Evolutionary conservation across 1,140 invertebrate species (phyloP).

Genomic region (Calosoma granatense): DNA sequence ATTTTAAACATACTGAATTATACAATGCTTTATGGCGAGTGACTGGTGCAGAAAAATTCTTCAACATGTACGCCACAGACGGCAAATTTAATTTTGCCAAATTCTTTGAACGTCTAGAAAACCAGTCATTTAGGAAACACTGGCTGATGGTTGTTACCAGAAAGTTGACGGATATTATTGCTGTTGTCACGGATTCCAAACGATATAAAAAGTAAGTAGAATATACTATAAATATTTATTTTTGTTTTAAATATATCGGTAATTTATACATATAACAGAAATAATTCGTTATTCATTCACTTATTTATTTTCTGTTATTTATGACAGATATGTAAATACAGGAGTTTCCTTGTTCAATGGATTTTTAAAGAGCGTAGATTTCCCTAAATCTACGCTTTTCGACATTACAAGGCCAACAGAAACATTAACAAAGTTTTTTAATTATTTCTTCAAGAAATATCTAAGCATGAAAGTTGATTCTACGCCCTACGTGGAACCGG

Average conservation of each 20-base stretch:
- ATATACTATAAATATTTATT: background rate
- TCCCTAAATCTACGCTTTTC: constrained; percentile 58
- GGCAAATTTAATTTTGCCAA: constrained; percentile 59
- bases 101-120: constrained; percentile 65
- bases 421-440: constrained; percentile 52
- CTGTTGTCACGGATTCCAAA: constrained; percentile 61
- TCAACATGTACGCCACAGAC: constrained; percentile 40
- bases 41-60: constrained; percentile 54
- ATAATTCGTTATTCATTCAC: background rate
- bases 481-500: constrained; percentile 60
- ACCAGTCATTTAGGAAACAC: constrained; percentile 58
- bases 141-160: constrained; percentile 66
- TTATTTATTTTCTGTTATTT: background rate
- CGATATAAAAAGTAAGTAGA: constrained; percentile 55
- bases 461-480: constrained; percentile 61
- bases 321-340: constrained; percentile 1
- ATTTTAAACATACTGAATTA: constrained; percentile 66
- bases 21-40: constrained; percentile 61
- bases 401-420: constrained; percentile 56
- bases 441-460: constrained; percentile 56
- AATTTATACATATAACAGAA: background rate
- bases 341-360: constrained; percentile 49
- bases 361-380: constrained; percentile 62
- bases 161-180: constrained; percentile 62
- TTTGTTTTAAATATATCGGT: background rate